phyloP scores from a whole-genome alignment of 2,888 invertebrate species.

The Crocallis elinguaria region DNA sequence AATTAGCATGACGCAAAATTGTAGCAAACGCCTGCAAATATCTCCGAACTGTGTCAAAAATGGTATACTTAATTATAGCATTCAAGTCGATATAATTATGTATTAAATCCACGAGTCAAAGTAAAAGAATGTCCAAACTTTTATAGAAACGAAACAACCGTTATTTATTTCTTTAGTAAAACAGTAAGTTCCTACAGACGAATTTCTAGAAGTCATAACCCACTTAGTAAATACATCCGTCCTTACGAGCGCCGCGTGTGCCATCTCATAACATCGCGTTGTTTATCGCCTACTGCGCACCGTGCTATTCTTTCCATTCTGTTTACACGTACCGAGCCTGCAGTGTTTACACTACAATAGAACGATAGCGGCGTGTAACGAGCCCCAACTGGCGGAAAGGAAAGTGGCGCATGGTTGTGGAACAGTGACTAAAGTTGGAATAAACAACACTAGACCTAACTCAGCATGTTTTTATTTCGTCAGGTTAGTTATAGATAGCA shows the following conservation, averaged over 20 bases:
- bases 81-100: too few relatives aligned
- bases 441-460: background rate
- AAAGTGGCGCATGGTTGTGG: conserved; percentile 31
- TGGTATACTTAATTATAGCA: too few relatives aligned
- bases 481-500: background rate
- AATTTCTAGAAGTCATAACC: conserved; percentile 26
- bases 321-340: conserved; percentile 61
- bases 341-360: conserved; percentile 45
- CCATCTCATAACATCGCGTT: conserved; percentile 69
- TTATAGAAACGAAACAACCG: too few relatives aligned
- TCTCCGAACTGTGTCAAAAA: too few relatives aligned
- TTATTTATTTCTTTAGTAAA: background rate
- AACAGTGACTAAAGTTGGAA: conserved; percentile 23
- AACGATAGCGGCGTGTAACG: conserved; percentile 61
- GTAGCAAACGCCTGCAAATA: too few relatives aligned
- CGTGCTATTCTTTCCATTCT: conserved; percentile 73
- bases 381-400: conserved; percentile 60
- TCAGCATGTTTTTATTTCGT: background rate
- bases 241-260: conserved; percentile 58
- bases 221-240: conserved; percentile 22
- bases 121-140: too few relatives aligned
- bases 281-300: conserved; percentile 66
- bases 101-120: too few relatives aligned
- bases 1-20: too few relatives aligned
- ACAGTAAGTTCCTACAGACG: background rate